A percentile compares a stretch with the other conserved stretches of the same genome.
phyloP scores from a whole-genome alignment of 2,113 vertebrate species.

The Synodontis membranacea region DNA sequence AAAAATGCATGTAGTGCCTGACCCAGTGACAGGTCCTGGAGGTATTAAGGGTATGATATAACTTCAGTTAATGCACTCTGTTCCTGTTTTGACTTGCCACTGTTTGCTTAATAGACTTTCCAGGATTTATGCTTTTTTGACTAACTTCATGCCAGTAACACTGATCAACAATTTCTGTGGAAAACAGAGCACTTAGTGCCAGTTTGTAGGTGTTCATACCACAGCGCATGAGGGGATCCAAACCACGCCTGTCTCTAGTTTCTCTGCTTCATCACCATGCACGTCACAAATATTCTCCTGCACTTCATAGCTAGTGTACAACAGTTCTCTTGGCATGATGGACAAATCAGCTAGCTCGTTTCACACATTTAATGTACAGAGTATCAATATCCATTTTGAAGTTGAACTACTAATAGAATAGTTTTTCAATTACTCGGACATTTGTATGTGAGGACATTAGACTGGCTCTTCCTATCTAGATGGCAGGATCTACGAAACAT shows the following conservation, averaged over 20 bases:
- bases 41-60: no score
- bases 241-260: slow-evolving; percentile 66
- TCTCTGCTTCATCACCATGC: slow-evolving; percentile 46
- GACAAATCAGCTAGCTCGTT: no score
- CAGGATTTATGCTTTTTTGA: neutral
- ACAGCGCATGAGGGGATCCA: slow-evolving; percentile 38
- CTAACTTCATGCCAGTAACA: neutral
- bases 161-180: neutral
- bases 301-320: slow-evolving; percentile 37
- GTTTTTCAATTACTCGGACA: neutral
- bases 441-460: neutral
- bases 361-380: neutral
- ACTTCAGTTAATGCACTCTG: neutral
- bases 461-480: neutral
- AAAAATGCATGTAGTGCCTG: neutral
- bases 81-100: neutral
- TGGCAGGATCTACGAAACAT: neutral
- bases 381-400: neutral
- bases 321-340: slow-evolving; percentile 1
- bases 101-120: neutral
- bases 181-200: slow-evolving; percentile 1
- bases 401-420: neutral
- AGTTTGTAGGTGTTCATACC: slow-evolving; percentile 48
- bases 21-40: neutral
- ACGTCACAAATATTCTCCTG: slow-evolving; percentile 48